Evolutionary conservation across 2,888 invertebrate genomes (phyloP).

Genomic region (Acanthococcus lagerstroemiae): DNA sequence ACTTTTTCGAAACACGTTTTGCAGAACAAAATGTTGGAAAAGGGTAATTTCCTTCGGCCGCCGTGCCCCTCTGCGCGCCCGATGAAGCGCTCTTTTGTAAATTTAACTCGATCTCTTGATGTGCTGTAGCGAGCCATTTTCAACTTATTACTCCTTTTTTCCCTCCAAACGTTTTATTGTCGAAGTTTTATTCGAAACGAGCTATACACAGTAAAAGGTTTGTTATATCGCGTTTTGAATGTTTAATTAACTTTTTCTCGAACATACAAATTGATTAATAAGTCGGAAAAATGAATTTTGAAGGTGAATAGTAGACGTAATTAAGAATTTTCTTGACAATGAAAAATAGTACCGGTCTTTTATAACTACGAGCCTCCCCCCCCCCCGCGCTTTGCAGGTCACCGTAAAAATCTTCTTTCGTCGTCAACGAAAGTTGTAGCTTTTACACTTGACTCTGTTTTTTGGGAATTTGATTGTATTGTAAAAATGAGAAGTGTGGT

Average conservation of each 20-base stretch:
- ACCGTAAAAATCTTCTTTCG: too few species aligned
- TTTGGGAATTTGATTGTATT: too few species aligned
- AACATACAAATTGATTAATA: neutral
- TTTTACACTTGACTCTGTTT: too few species aligned
- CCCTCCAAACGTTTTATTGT: neutral
- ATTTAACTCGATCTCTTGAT: conserved; percentile 18
- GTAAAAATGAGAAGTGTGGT: too few species aligned
- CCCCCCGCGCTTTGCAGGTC: too few species aligned
- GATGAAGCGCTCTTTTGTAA: conserved; percentile 20
- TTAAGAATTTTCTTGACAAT: too few species aligned
- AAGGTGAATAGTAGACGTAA: too few species aligned
- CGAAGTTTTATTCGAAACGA: neutral
- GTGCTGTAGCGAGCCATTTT: conserved; percentile 13
- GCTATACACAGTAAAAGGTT: neutral
- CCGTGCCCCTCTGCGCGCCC: conserved; percentile 3
- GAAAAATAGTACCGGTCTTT: too few species aligned
- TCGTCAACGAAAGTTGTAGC: too few species aligned
- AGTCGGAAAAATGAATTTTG: neutral
- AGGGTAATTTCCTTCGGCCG: conserved; percentile 27
- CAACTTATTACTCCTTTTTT: conserved; percentile 24
- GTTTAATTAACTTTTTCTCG: neutral
- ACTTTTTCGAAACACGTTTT: conserved; percentile 30
- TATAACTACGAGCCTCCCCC: too few species aligned
- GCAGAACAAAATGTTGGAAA: conserved; percentile 30
- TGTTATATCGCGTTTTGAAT: neutral